A percentile compares a stretch with the other conserved stretches of the same genome.
phyloP scores from a whole-genome alignment of 2,888 invertebrate genomes.

The Caenorhabditis zanzibari region DNA sequence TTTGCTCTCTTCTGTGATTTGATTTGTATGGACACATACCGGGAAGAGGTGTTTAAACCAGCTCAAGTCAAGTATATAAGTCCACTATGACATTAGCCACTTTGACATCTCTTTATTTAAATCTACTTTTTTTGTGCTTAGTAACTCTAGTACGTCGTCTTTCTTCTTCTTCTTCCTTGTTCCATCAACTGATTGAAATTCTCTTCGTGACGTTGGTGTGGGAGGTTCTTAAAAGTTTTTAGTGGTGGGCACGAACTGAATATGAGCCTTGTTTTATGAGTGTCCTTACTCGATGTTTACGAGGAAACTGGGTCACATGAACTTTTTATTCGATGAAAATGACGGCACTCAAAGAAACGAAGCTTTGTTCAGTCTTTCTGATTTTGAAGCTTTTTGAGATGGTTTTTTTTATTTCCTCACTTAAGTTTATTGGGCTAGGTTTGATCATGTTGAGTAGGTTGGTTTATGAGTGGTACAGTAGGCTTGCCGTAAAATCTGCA shows the following conservation, averaged over 20 bases:
- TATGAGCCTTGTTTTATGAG: conserved; percentile 30
- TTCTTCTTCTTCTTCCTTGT: not conserved
- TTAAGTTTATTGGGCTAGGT: not conserved
- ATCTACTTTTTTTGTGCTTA: not conserved
- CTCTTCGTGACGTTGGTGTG: not conserved
- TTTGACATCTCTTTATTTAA: not conserved
- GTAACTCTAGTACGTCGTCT: not conserved
- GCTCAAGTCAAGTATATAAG: conserved; percentile 28
- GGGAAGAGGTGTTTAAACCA: conserved; percentile 31
- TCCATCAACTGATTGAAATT: conserved; percentile 11
- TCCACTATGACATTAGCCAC: not conserved
- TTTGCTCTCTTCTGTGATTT: not conserved
- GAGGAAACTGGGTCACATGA: conserved; percentile 20
- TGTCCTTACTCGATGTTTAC: conserved; percentile 20
- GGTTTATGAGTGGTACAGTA: not conserved
- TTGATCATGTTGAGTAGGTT: not conserved
- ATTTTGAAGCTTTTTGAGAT: not conserved
- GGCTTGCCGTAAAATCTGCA: no score
- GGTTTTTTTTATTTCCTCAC: not conserved
- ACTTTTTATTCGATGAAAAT: conserved; percentile 17
- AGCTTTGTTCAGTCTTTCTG: not conserved
- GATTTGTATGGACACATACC: conserved; percentile 24
- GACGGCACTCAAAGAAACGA: conserved; percentile 4
- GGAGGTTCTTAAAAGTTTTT: conserved; percentile 11
- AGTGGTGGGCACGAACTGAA: conserved; percentile 14